Percentiles rank a stretch among this genome's conserved stretches.
These are phyloP conservation scores for Erinaceus europaeus DNA, from an alignment of 2,113 vertebrate genomes.

Conservation along the genomic window DNA sequence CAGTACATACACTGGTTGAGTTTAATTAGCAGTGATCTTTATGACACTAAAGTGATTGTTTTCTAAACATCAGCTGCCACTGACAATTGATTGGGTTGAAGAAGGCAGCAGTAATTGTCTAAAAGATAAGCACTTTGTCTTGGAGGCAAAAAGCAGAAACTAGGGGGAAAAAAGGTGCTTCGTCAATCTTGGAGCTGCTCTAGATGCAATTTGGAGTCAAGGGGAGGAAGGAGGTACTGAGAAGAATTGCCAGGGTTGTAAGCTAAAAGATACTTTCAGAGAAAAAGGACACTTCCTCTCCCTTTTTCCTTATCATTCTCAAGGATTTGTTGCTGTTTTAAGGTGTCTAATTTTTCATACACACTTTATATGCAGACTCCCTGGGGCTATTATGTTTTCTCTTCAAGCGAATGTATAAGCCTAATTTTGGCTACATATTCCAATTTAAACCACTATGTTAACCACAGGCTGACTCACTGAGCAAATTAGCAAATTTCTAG, in stretches of 20 bases:
- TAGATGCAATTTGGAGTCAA: not conserved
- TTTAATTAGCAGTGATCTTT: slow-evolving; percentile 59
- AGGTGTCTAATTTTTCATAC: not conserved
- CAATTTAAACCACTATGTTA: not conserved
- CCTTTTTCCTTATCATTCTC: not conserved
- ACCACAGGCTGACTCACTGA: not conserved
- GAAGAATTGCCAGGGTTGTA: not conserved
- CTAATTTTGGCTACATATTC: slow-evolving; percentile 25
- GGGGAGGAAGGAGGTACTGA: not conserved
- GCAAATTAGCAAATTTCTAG: not conserved
- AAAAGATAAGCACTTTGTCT: not conserved
- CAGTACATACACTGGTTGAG: slow-evolving; percentile 33
- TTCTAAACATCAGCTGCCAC: slow-evolving; percentile 38
- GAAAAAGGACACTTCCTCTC: not conserved
- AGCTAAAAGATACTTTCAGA: not conserved
- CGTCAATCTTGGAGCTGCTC: not conserved
- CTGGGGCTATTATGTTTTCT: not conserved
- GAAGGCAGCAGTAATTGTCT: not conserved
- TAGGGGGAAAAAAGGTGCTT: not conserved
- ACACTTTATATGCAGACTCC: not conserved
- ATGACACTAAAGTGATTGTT: slow-evolving; percentile 36
- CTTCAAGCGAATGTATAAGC: not conserved
- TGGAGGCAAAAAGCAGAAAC: not conserved
- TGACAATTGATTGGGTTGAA: not conserved
- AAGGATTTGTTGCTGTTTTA: not conserved